Evolutionary conservation across 2,797 vertebrate species (phyloP).

Genomic region (Caiman crocodilus): DNA sequence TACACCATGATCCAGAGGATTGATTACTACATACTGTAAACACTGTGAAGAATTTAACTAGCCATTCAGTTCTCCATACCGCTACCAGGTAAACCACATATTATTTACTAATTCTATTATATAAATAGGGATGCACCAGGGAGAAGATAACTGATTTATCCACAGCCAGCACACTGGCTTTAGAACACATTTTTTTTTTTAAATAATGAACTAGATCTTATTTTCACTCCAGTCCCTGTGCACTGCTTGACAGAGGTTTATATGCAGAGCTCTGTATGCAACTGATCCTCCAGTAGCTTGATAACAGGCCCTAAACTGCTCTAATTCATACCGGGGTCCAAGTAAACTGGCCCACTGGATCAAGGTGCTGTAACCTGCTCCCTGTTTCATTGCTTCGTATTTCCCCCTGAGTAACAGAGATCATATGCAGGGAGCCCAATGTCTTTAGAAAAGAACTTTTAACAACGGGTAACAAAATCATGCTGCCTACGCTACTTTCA

Average conservation of each 20-base stretch:
- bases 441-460: background rate
- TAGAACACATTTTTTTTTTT: constrained; percentile 1
- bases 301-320: background rate
- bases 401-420: accelerated
- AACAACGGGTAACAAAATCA: background rate
- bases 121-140: constrained; percentile 34
- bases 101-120: constrained; percentile 28
- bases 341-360: background rate
- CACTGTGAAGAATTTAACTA: background rate
- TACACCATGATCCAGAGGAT: no score
- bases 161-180: constrained; percentile 23
- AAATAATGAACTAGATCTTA: background rate
- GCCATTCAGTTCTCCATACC: background rate
- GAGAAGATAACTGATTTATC: constrained; percentile 51
- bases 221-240: background rate
- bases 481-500: background rate
- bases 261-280: background rate
- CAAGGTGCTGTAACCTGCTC: background rate
- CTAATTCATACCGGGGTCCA: accelerated
- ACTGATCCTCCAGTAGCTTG: accelerated
- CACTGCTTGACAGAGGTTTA: background rate
- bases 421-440: background rate
- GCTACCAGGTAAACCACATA: constrained; percentile 14
- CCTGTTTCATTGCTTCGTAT: background rate
- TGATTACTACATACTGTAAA: background rate